Evolutionary conservation across 2,888 invertebrate species (phyloP), one percentile per base, ranked within the genome.

Genomic region (Ennomos erosarius): DNA sequence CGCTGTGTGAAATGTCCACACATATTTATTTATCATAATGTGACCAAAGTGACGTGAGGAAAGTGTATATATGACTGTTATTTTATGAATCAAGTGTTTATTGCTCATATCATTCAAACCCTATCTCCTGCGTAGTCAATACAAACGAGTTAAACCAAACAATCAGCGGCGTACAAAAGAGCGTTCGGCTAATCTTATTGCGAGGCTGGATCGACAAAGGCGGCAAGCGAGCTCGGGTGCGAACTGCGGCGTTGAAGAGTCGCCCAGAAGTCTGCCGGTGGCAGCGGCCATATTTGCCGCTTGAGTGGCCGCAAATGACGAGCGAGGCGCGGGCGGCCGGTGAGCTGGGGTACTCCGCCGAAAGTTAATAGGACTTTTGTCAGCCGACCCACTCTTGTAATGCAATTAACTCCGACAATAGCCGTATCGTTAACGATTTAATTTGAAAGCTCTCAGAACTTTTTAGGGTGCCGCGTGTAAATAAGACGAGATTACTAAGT

Each of bases 391-490:
- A 81, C 89, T 86, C 91, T 91, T 88, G 86, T 92, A 91, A 92
- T 90, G 89, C 92, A 92, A 92, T 92, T 92, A 92, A 89, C 87
- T 85, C 75, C 75, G 69, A 92, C 92, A 92, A 90, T 87, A 69
- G 83, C 71, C 77, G 78, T 87, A 85, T 88, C 87, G 85, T 81
- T 91, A 81, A 87, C 87, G 83, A 89, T 87, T 88, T 89, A 88
- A 88, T 88, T 88, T 85, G 85, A 85, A 85, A 82, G 78, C 80
- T 74, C 72, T 74, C 75, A 59, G 54, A 71, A 71, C 64, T 69
- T 71, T 73, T 63, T 68, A 62, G 69, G 70, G 65, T 71, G 71
- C 69, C 67, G 66, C 64, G 66, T 67, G 69, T 65, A 61, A 59
- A 55, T 59, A 60, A 60, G 64, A 67, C 65, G 50, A 62, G 64